Evolutionary conservation across 2,888 invertebrate species (phyloP), one percentile per base, ranked within the genome.

Genomic region (Orchesella flavescens): DNA sequence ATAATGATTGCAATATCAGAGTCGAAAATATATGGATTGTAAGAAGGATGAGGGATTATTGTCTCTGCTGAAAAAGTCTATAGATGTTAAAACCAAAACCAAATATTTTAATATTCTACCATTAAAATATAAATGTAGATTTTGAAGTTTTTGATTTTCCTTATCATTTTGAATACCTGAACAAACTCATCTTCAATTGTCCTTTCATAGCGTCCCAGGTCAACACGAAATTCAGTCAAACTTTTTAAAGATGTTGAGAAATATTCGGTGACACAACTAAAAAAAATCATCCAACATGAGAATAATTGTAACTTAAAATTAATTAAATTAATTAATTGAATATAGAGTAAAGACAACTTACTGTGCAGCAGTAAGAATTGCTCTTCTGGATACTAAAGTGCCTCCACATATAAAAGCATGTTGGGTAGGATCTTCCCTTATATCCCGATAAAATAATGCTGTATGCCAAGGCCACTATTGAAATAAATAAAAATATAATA

Each of bases 381-480:
- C 83, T 19, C 44, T 73, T 10, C 19, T 34, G 15, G 61, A 72
- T 12, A 94, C 91, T 24, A 94, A 90, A 0, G 93, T 93, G 0
- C 93, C 93, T 0, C 94, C 94, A 88, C 94, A 94, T 73, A 92
- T 93, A 90, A 93, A 93, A 80, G 91, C 92, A 63, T 91, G 86
- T 12, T 78, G 57, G n/a, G 19, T 78, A 17, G 59, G 21, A 44
- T 61, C 74, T 13, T 24, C 46, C 0, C 61, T 17, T 1, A 34
- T 17, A 21, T 86, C 77, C 21, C 53, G 71, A 10, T 63, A 69
- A 63, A 84, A 85, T 10, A 85, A 89, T 0, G 93, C 93, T 12
- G 92, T 93, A 89, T 93, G 93, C 94, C 94, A 94, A 0, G 94
- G 94, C 92, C 93, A 93, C 34, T 34, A 34, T 34, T 34, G n/a